phyloP scores from a whole-genome alignment of 2,113 vertebrate species.

The Asarcornis scutulata region DNA sequence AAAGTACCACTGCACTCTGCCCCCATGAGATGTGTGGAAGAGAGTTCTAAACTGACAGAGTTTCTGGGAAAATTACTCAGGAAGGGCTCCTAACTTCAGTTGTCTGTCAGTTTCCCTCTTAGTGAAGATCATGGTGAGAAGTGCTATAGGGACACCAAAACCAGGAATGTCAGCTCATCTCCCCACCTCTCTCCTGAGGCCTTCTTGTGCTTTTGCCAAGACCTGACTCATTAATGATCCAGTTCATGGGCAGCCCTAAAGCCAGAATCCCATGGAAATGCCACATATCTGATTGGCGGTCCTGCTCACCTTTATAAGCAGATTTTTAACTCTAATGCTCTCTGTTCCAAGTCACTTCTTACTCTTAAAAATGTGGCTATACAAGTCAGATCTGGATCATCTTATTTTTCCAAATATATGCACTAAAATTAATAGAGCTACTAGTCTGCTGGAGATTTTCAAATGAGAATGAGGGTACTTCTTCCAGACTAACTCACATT shows the following conservation, averaged over 20 bases:
- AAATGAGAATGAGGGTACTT: neutral
- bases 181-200: slow-evolving; percentile 38
- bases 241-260: slow-evolving; percentile 66
- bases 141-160: neutral
- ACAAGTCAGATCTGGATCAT: neutral
- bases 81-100: neutral
- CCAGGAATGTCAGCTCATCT: neutral
- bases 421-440: neutral
- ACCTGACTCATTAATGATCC: slow-evolving; percentile 79
- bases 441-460: neutral
- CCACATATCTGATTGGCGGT: slow-evolving; percentile 47
- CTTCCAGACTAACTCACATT: neutral
- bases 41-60: neutral
- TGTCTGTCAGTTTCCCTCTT: neutral
- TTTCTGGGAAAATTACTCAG: neutral
- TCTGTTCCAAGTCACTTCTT: neutral
- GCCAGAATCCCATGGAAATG: slow-evolving; percentile 70
- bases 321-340: slow-evolving; percentile 72
- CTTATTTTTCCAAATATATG: neutral
- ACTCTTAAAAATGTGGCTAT: neutral
- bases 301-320: slow-evolving; percentile 70
- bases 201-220: slow-evolving; percentile 71
- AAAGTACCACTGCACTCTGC: neutral
- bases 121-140: neutral
- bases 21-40: neutral